Evolutionary conservation across 2,113 vertebrate species (phyloP).

Genomic region (Mesitornis unicolor): DNA sequence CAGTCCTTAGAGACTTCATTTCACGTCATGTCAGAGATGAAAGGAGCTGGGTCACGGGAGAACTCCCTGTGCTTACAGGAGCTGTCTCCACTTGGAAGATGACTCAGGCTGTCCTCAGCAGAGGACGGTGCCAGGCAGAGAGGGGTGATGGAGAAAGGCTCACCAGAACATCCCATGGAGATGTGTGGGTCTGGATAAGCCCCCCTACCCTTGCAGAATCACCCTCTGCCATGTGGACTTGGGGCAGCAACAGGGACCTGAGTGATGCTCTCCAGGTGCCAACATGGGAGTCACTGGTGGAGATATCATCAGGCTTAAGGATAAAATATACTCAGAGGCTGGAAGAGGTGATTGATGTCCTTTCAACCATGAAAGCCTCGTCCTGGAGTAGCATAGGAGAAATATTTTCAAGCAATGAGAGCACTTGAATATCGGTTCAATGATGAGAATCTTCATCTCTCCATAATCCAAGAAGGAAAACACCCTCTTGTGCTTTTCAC

Average conservation of each 20-base stretch:
- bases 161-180: accelerated
- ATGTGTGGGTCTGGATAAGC: accelerated
- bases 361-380: neutral
- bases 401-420: neutral
- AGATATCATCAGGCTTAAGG: neutral
- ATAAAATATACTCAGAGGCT: neutral
- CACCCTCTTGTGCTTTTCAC: neutral
- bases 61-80: neutral
- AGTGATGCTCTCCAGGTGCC: neutral
- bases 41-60: neutral
- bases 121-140: neutral
- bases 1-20: neutral
- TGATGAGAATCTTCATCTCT: neutral
- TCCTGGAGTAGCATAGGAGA: neutral
- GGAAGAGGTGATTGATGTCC: neutral
- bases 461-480: neutral
- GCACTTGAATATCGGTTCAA: neutral
- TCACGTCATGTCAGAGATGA: neutral
- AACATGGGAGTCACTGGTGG: accelerated
- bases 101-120: neutral
- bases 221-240: accelerated
- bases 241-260: neutral
- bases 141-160: neutral
- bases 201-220: accelerated
- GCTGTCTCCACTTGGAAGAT: neutral